Evolutionary conservation across 2,888 invertebrate genomes (phyloP), one percentile per base, ranked within the genome.

Genomic region (Pyrgus malvae): DNA sequence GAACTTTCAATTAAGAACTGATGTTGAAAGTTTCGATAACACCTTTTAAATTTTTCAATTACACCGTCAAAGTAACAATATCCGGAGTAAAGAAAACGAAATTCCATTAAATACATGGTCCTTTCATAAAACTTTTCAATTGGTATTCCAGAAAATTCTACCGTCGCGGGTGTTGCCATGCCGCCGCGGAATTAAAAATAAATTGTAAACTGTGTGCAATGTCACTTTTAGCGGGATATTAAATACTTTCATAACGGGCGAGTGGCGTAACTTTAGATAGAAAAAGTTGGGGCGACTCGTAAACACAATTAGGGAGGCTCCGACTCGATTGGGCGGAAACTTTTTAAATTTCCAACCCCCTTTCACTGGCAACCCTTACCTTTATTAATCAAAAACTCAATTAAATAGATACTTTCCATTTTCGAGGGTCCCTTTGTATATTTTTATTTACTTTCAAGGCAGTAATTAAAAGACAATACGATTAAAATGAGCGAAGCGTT

Each of bases 211-310:
- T 40, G 53, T 51, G 50, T 54, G 46, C 54, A 21, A 46, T 31
- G 54, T 46, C 45, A 54, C 46, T 75, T 81, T 81, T 70, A 76
- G 76, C 71, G 73, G 68, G 72, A 78, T 80, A 84, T 85, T 85
- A 83, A 85, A 85, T 80, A 81, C 80, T 80, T 79, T 79, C 73
- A 76, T 76, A 77, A 73, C 70, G 64, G 66, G 70, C 69, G 69
- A 73, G 71, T 68, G 65, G 63, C 68, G 69, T 68, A 86, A 85
- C 78, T 84, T 83, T 84, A 79, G 83, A 85, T 86, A 83, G 85
- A 86, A 88, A 87, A 88, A 87, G 86, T 87, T 88, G 65, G 54
- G 66, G 65, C 65, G 67, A 70, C 69, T 78, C 83, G 80, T 85
- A 83, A 87, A 86, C 81, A 84, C 78, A 82, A 85, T 86, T 83